These are phyloP conservation scores for Stegodyphus dumicola DNA, from an alignment of 1,140 invertebrate species.

Conservation along the genomic window DNA sequence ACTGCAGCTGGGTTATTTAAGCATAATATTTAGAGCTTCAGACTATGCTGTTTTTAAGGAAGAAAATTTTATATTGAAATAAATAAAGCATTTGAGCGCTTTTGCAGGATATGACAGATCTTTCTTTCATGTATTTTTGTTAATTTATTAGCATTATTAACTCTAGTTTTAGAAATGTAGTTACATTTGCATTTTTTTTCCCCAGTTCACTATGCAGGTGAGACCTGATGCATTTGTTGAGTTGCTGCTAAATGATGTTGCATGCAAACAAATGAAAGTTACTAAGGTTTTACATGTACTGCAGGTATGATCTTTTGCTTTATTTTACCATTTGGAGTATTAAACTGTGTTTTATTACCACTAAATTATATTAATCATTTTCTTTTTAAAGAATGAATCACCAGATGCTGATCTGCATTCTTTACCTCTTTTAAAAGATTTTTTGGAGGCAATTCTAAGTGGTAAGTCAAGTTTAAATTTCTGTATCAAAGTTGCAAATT, in stretches of 20 bases:
- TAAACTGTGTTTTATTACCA: no score
- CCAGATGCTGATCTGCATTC: constrained; percentile 41
- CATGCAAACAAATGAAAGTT: constrained; percentile 16
- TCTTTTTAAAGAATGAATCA: constrained; percentile 41
- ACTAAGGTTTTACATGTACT: constrained; percentile 38
- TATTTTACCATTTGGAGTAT: neutral
- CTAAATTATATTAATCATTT: constrained; percentile 1
- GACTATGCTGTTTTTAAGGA: no score
- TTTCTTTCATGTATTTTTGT: no score
- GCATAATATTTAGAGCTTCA: no score
- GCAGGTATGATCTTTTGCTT: constrained; percentile 41
- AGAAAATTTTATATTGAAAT: no score
- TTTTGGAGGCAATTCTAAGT: constrained; percentile 57
- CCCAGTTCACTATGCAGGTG: constrained; percentile 30
- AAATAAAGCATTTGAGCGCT: no score
- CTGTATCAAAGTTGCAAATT: neutral
- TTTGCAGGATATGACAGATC: no score
- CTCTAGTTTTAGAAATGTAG: no score
- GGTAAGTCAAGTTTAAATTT: constrained; percentile 41
- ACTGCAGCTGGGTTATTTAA: no score
- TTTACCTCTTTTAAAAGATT: constrained; percentile 57
- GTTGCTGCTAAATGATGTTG: constrained; percentile 35
- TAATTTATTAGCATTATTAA: no score
- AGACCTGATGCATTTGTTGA: constrained; percentile 60
- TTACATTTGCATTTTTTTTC: neutral